phyloP scores from a whole-genome alignment of 2,113 vertebrate genomes.

The Kryptolebias marmoratus region DNA sequence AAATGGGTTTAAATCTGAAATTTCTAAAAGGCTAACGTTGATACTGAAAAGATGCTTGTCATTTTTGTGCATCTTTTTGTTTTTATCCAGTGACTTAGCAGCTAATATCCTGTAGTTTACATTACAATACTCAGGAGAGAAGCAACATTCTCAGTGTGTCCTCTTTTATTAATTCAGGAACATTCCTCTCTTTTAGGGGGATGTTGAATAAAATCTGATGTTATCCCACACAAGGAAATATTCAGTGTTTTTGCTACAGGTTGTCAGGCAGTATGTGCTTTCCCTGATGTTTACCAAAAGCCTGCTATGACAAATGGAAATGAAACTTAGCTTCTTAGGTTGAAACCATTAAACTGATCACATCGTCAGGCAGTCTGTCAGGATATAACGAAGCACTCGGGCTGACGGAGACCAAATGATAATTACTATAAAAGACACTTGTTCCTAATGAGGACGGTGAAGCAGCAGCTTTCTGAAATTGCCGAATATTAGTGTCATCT shows the following conservation, averaged over 20 bases:
- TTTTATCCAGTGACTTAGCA: conserved; percentile 23
- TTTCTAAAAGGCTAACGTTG: too few species aligned
- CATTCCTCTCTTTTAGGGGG: conserved; percentile 14
- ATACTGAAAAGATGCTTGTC: background rate
- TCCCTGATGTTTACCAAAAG: too few species aligned
- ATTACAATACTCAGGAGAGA: conserved; percentile 5
- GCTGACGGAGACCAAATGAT: conserved; percentile 32
- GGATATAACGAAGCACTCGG: conserved; percentile 43
- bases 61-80: conserved; percentile 11
- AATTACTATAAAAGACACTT: conserved; percentile 63
- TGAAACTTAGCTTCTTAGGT: conserved; percentile 8
- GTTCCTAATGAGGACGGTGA: conserved; percentile 51
- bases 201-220: conserved; percentile 11
- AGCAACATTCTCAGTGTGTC: conserved; percentile 8
- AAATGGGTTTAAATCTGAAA: too few species aligned
- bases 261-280: too few species aligned
- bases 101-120: conserved; percentile 42
- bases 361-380: conserved; percentile 37
- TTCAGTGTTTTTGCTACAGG: too few species aligned
- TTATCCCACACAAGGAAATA: background rate
- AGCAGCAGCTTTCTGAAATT: conserved; percentile 35
- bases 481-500: conserved; percentile 47
- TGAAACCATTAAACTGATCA: background rate
- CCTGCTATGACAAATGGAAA: background rate
- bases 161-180: conserved; percentile 27